Evolutionary conservation across 2,888 invertebrate species (phyloP).

Genomic region (Agriotes lineatus): DNA sequence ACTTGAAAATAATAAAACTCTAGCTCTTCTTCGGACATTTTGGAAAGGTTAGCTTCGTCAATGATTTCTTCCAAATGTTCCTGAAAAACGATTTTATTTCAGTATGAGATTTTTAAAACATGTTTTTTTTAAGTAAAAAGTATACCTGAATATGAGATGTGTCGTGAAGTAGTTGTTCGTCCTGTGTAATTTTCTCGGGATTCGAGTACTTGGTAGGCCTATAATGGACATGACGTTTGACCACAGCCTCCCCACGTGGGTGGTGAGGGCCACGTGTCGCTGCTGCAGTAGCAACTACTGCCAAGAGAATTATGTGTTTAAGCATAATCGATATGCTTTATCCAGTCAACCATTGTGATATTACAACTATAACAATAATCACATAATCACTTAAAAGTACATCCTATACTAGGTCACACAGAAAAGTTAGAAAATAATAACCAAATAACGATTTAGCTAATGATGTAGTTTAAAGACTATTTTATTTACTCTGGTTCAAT

Average conservation of each 20-base stretch:
- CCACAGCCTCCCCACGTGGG: constrained; percentile 69
- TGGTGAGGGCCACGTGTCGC: constrained; percentile 75
- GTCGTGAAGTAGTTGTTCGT: constrained; percentile 80
- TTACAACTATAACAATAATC: not conserved
- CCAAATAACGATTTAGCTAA: too few relatives aligned
- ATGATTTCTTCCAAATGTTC: constrained; percentile 63
- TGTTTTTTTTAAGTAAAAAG: not conserved
- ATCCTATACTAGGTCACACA: too few relatives aligned
- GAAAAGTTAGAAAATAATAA: too few relatives aligned
- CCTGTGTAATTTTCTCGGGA: constrained; percentile 75
- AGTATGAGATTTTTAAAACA: not conserved
- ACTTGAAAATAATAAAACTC: constrained; percentile 88
- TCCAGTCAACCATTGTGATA: too few relatives aligned
- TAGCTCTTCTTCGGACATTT: constrained; percentile 86
- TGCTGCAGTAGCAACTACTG: constrained; percentile 33
- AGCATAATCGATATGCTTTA: constrained; percentile 10
- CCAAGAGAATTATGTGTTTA: constrained; percentile 26
- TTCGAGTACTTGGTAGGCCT: constrained; percentile 68
- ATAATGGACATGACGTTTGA: constrained; percentile 71
- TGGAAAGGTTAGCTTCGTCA: constrained; percentile 71
- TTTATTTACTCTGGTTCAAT: too few relatives aligned
- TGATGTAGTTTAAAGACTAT: too few relatives aligned
- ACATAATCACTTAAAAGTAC: too few relatives aligned
- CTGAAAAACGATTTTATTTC: constrained; percentile 52
- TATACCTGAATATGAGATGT: constrained; percentile 71